These are phyloP conservation scores for Hafferia zeledoni DNA, from an alignment of 2,797 vertebrate species.

Conservation along the genomic window DNA sequence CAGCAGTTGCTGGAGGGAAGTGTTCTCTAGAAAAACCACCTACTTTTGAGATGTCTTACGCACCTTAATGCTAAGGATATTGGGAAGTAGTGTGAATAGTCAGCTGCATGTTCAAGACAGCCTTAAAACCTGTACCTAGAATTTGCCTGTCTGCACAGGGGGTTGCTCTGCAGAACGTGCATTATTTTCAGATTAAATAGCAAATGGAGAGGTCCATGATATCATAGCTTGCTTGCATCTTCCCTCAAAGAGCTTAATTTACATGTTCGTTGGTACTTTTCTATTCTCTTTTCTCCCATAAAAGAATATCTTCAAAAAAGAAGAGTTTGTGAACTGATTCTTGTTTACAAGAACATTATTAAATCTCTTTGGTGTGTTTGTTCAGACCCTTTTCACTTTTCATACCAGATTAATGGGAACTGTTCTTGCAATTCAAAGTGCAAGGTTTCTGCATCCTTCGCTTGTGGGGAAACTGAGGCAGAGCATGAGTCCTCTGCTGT, in stretches of 20 bases:
- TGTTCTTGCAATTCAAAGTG: background rate
- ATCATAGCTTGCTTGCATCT: background rate
- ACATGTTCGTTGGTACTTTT: background rate
- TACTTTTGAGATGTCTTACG: background rate
- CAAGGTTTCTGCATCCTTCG: background rate
- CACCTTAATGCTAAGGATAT: background rate
- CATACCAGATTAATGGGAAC: background rate
- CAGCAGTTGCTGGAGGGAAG: constrained; percentile 17
- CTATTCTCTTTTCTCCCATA: background rate
- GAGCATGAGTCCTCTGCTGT: background rate
- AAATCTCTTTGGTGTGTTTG: background rate
- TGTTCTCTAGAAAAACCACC: background rate
- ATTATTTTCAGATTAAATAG: background rate
- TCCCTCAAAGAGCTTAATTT: background rate
- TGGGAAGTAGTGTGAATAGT: background rate
- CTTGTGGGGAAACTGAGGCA: background rate
- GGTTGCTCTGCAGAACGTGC: background rate
- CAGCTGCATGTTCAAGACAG: background rate
- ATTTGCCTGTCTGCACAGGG: background rate
- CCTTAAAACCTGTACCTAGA: background rate
- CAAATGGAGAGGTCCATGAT: background rate
- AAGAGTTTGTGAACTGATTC: background rate
- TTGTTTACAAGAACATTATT: background rate
- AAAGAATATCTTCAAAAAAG: background rate
- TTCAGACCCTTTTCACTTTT: background rate